Conservation (phyloP, 2,797 vertebrate species). For the Manis javanica region DNA sequence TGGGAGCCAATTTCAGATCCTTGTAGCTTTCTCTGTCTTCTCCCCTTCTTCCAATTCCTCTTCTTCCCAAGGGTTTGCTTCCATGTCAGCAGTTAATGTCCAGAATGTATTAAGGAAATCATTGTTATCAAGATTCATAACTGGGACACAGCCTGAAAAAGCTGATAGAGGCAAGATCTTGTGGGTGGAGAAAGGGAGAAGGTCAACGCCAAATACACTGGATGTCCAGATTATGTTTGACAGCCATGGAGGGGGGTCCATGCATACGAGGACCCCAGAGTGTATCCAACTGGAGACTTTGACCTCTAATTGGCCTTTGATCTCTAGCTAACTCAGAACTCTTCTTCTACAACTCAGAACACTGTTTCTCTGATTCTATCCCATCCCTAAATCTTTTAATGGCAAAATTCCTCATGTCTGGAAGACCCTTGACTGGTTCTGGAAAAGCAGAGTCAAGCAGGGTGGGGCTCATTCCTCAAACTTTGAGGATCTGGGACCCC, state of each 20-base stretch:
- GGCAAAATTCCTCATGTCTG: not conserved
- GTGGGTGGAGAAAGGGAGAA: not conserved
- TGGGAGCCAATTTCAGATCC: not conserved
- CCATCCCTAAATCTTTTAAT: not conserved
- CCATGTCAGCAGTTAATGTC: not conserved
- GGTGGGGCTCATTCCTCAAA: not conserved
- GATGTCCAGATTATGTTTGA: not conserved
- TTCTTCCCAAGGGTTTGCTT: not conserved
- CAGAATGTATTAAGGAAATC: conserved; percentile 11
- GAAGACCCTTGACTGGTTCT: not conserved
- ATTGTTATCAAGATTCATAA: not conserved
- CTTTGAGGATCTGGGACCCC: not conserved
- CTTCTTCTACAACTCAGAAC: not conserved
- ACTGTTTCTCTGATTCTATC: not conserved
- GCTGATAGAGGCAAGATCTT: not conserved
- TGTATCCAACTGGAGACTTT: not conserved
- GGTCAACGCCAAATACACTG: not conserved
- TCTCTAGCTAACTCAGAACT: not conserved
- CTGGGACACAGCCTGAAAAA: not conserved
- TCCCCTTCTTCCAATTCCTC: not conserved
- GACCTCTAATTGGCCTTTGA: not conserved
- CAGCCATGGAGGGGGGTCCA: rapidly evolving
- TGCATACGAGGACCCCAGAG: not conserved
- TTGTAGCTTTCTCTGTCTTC: not conserved
- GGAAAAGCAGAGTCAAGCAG: not conserved